Conservation (phyloP, 2,888 invertebrate species). For the Boloria euphrosyne region DNA sequence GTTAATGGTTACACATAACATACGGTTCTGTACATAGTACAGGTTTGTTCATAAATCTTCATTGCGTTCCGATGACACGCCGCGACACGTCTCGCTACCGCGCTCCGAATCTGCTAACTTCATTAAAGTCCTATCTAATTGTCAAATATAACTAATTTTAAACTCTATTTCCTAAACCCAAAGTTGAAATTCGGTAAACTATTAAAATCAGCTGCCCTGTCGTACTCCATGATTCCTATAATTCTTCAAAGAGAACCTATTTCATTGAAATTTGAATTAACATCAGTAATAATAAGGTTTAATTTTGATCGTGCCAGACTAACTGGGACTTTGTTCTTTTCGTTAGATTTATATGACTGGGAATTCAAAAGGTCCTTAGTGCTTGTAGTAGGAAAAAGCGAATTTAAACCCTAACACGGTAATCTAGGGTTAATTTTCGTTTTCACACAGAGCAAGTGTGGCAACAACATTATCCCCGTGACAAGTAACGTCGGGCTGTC, state of each 20-base stretch:
- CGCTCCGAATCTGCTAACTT: conserved; percentile 54
- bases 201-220: conserved; percentile 49
- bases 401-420: conserved; percentile 42
- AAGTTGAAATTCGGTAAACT: conserved; percentile 20
- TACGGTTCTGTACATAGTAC: conserved; percentile 63
- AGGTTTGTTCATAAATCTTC: conserved; percentile 80
- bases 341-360: conserved; percentile 64
- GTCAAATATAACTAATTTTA: conserved; percentile 39
- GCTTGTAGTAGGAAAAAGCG: conserved; percentile 25
- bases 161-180: conserved; percentile 41
- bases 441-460: conserved; percentile 52
- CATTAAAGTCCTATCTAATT: conserved; percentile 55
- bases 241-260: conserved; percentile 54
- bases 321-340: conserved; percentile 74
- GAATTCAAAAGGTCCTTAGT: conserved; percentile 57
- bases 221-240: conserved; percentile 62
- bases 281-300: conserved; percentile 54
- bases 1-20: conserved; percentile 20
- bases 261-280: conserved; percentile 56
- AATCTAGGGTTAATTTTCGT: conserved; percentile 44
- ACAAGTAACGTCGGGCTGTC: conserved; percentile 80
- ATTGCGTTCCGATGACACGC: conserved; percentile 81
- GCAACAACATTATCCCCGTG: conserved; percentile 81
- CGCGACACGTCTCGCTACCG: conserved; percentile 81
- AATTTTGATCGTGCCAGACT: conserved; percentile 50